Evolutionary conservation across 2,797 vertebrate species (phyloP), one percentile per base, ranked within the genome.

Genomic region (Eulemur mongoz): DNA sequence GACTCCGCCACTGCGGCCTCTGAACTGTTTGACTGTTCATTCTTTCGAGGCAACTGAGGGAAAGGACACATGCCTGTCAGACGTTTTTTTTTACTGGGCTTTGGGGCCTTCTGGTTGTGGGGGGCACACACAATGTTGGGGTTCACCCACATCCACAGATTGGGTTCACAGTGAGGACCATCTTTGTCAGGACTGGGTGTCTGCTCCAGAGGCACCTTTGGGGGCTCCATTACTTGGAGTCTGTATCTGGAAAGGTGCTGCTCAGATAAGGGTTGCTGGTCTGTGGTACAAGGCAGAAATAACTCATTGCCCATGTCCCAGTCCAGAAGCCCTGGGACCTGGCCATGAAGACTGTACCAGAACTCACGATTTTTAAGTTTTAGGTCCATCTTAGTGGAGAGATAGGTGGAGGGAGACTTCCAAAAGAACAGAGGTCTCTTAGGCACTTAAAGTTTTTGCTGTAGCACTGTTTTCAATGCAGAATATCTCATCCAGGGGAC

Each of bases 61-160:
- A 57, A 89, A 35, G 30, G 23, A 30, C 13, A 12, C 15, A 54
- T 40, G 25, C 35, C 63, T 67, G 25, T 20, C 32, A 50, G 1
- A 86, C 78, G 13, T 7, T 79, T 72, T 76, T 82, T 76, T 13
- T 25, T 27, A 79, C 5, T 40, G 27, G 25, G 45, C 13, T 82
- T 89, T 89, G 83, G 38, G 76, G 48, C 18, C 23, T 82, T 45
- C 25, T 23, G 43, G 7, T 25, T 30, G 30, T 65, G 38, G 85
- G 98, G 93, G 1, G 99, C 98, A 85, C 99, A 99, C 89, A 97
- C 99, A 7, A 99, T 97, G 88, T 97, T 99, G 3, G 99, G 99
- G 95, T 99, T 99, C 57, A 99, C 99, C 97, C 99, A 98, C 96
- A 99, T 97, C 99, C 99, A 99, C 65, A 99, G 95, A 89, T 98